Evolutionary conservation across 2,888 invertebrate genomes (phyloP).

Genomic region (Blastobasis lacticolella): DNA sequence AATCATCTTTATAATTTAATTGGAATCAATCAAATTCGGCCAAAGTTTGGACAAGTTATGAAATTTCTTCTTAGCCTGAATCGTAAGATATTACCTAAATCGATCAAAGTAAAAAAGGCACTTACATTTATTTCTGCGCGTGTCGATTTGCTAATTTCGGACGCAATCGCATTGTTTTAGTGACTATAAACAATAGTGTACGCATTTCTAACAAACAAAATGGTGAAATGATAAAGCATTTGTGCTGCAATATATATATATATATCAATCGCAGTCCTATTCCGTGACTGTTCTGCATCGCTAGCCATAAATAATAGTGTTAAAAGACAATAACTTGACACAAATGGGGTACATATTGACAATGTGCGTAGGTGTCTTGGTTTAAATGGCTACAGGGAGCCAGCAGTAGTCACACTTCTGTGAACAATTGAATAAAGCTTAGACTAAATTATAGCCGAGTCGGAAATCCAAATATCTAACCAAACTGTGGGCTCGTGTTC

Average conservation of each 20-base stretch:
- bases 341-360: conserved; percentile 33
- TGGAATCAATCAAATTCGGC: too few species aligned
- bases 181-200: too few species aligned
- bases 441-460: neutral
- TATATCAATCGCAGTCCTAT: neutral
- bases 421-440: neutral
- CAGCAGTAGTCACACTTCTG: neutral
- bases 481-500: too few species aligned
- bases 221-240: neutral
- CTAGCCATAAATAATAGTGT: conserved; percentile 13
- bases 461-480: too few species aligned
- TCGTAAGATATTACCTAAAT: too few species aligned
- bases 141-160: too few species aligned
- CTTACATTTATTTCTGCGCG: too few species aligned
- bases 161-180: too few species aligned
- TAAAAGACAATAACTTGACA: conserved; percentile 39
- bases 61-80: too few species aligned
- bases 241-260: neutral
- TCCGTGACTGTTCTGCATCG: neutral
- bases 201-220: neutral
- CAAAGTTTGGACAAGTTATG: too few species aligned
- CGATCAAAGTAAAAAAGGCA: too few species aligned
- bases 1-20: too few species aligned
- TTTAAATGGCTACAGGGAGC: neutral
- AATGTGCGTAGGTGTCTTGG: conserved; percentile 8